phyloP scores from a whole-genome alignment of 2,797 vertebrate genomes.

The Pseudomugil gertrudae region DNA sequence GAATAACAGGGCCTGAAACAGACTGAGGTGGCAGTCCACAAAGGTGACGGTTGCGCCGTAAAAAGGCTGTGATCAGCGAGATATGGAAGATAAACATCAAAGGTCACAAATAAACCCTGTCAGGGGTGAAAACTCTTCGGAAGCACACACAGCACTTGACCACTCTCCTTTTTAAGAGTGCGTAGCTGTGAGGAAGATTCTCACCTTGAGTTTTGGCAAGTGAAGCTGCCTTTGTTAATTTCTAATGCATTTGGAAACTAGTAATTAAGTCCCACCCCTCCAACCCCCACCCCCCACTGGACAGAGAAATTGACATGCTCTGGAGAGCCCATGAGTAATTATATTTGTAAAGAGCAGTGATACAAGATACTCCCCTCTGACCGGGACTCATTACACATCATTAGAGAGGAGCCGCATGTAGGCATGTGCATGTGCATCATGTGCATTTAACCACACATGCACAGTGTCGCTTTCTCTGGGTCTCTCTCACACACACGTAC shows the following conservation, averaged over 20 bases:
- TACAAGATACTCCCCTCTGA: conserved; percentile 84
- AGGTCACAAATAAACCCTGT: conserved; percentile 68
- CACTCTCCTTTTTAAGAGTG: conserved; percentile 44
- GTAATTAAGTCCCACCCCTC: conserved; percentile 76
- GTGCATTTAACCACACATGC: conserved; percentile 17
- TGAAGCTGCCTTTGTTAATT: conserved; percentile 79
- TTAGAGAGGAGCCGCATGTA: conserved; percentile 77
- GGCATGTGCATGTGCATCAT: conserved; percentile 17
- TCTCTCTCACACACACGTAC: conserved; percentile 18
- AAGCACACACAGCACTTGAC: conserved; percentile 49
- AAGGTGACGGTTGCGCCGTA: conserved; percentile 15
- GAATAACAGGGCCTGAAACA: conserved; percentile 49
- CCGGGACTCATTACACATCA: conserved; percentile 85
- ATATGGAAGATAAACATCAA: conserved; percentile 71
- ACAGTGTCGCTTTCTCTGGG: conserved; percentile 7
- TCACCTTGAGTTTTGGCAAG: conserved; percentile 80
- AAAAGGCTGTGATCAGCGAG: conserved; percentile 59
- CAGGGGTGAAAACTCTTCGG: conserved; percentile 52
- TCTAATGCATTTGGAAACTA: conserved; percentile 83
- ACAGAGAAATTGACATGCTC: conserved; percentile 84
- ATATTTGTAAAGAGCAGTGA: conserved; percentile 88
- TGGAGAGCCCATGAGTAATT: conserved; percentile 86
- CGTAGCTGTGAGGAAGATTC: conserved; percentile 46
- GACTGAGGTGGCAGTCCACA: conserved; percentile 35
- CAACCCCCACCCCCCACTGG: conserved; percentile 58